Conservation (phyloP, 2,888 invertebrate genomes). For the Tenodera sinensis region DNA sequence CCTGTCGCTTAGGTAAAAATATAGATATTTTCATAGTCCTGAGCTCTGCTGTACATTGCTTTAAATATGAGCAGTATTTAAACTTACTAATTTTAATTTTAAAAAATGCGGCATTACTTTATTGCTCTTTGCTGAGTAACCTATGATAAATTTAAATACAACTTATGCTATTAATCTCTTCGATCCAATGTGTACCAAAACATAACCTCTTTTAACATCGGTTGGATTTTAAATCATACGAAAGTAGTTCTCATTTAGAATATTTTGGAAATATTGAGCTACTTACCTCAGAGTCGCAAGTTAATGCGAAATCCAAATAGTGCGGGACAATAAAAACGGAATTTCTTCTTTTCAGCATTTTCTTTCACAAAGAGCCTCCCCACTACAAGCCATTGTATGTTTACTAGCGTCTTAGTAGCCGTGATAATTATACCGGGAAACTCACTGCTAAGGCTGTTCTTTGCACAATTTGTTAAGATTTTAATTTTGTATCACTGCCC, state of each 20-base stretch:
- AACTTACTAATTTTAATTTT: no score
- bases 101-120: no score
- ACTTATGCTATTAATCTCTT: no score
- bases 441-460: neutral
- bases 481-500: neutral
- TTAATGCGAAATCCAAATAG: neutral
- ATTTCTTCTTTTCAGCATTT: neutral
- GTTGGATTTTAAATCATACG: neutral
- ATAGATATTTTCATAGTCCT: no score
- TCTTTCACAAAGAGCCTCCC: neutral
- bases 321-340: neutral
- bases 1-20: no score
- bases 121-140: no score
- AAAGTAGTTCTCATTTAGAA: neutral
- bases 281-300: neutral
- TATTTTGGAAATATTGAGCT: neutral
- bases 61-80: no score
- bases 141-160: no score
- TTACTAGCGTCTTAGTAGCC: constrained; percentile 5
- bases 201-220: neutral
- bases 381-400: neutral
- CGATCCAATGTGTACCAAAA: neutral
- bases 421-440: constrained; percentile 12
- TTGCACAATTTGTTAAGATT: neutral
- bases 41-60: no score